phyloP scores from a whole-genome alignment of 2,797 vertebrate genomes.

The Chiloscyllium punctatum region DNA sequence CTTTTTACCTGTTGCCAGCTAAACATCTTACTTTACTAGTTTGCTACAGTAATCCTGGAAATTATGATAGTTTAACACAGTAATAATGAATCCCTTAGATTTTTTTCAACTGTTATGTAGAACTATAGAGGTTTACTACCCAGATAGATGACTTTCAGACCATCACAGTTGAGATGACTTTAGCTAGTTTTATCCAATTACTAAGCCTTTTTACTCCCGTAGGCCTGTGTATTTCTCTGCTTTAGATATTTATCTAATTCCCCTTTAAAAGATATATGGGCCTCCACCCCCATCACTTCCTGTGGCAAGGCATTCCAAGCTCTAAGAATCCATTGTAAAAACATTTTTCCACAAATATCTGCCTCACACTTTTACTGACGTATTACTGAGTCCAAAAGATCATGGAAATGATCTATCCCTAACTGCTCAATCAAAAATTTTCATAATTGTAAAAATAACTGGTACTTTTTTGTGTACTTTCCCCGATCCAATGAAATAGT shows the following conservation, averaged over 20 bases:
- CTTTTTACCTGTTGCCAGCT: background rate
- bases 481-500: background rate
- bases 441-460: background rate
- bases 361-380: background rate
- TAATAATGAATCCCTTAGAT: background rate
- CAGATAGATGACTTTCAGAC: background rate
- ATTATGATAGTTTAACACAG: background rate
- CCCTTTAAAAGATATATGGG: background rate
- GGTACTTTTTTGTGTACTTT: background rate
- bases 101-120: background rate
- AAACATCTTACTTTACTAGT: background rate
- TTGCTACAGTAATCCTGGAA: background rate
- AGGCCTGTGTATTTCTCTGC: background rate
- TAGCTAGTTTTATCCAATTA: background rate
- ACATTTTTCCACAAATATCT: background rate
- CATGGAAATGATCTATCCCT: background rate
- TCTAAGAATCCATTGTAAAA: background rate
- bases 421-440: background rate
- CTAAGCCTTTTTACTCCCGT: background rate
- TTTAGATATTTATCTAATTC: background rate
- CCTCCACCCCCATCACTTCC: background rate
- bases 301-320: background rate
- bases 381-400: background rate
- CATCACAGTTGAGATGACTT: background rate
- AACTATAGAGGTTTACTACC: background rate